Evolutionary conservation across 1,140 invertebrate genomes (phyloP), one percentile per base, ranked within the genome.

Genomic region (Drosophila arizonae): DNA sequence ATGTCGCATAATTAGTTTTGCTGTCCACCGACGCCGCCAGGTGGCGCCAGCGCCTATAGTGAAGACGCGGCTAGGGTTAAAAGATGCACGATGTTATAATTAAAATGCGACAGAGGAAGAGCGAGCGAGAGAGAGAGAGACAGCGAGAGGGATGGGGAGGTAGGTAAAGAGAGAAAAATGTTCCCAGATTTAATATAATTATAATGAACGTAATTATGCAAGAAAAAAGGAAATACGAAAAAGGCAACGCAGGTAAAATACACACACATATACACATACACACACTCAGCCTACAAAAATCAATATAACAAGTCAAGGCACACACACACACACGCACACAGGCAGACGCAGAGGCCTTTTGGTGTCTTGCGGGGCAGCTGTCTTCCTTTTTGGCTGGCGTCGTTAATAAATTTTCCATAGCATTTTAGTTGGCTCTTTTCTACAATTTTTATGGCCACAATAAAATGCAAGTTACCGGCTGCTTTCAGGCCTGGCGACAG

Each of bases 1-100:
- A 87, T 87, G 79, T 30, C 72, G 70, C 56, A 82, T 80, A 86
- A 86, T 87, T 86, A 82, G 77, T 87, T 87, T 51, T 62, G 70
- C 57, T 43, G 61, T 45, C 77, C 26, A 60, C 54, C 41, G 21
- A 36, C 30, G 50, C 24, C 71, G 80, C 33, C 80, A 82, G 79
- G 76, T 79, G 79, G 79, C 79, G 56, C 81, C 66, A 73, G 57
- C 55, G 15, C n/a, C 9, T 5, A 15, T 15, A 45, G 10, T 3
- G 43, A 45, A n/a, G 15, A 15, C 43, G 13, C n/a, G n/a, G 43
- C 43, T 46, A 15, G 15, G 43, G 43, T 21, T 46, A 46, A 46
- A 46, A 21, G 43, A 46, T 39, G 43, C 43, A 46, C n/a, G n/a
- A 15, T 6, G 43, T 17, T 39, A 39, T 39, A 39, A 39, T 11